Base-by-base conservation (phyloP, 2,888 invertebrate genomes). In the Lithophane ornitopus region DNA sequence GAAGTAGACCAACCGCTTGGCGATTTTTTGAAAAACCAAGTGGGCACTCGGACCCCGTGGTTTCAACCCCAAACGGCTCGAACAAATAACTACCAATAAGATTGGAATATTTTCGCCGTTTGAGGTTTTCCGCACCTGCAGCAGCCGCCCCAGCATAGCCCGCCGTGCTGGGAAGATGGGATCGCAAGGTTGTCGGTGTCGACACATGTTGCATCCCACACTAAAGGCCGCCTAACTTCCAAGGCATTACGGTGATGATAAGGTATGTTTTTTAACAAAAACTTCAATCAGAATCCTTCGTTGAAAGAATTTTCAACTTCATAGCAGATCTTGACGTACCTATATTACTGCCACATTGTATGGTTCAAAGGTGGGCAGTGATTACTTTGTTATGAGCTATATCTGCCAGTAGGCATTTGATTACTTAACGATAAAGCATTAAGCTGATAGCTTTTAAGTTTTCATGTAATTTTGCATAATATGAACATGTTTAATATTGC, bases 351-450 rank as follows among this genome's bases (percentile, higher is more conserved):
- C 52, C 22, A 65, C 74, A 52, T 73, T 78, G 81, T 81, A 61
- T 49, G 12, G 28, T 41, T n/a, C 28, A 76, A 74, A 49, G 19
- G 19, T 46, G 59, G 52, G 16, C 8, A 16, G 14, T 49, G 11
- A 65, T 41, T 49, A 62, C 58, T 66, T 65, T 61, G 52, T 74
- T 22, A 74, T 34, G 54, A 44, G 59, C 66, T 19, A 49, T 78
- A 59, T 67, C 41, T 65, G 56, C 11, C 80, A 22, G 49, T 39
- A 54, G 4, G 3, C 28, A 49, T 78, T 56, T 78, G 62, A 78
- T 61, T n/a, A 49, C 61, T 22, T 14, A 16, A n/a, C 54, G 34
- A 81, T 81, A 66, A 74, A 81, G 16, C 66, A 59, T 41, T 66
- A 22, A 54, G 11, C 44, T 52, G 16, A 72, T 67, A 41, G 39